Conservation (phyloP, 2,797 vertebrate species). For the Pteropus rufus region DNA sequence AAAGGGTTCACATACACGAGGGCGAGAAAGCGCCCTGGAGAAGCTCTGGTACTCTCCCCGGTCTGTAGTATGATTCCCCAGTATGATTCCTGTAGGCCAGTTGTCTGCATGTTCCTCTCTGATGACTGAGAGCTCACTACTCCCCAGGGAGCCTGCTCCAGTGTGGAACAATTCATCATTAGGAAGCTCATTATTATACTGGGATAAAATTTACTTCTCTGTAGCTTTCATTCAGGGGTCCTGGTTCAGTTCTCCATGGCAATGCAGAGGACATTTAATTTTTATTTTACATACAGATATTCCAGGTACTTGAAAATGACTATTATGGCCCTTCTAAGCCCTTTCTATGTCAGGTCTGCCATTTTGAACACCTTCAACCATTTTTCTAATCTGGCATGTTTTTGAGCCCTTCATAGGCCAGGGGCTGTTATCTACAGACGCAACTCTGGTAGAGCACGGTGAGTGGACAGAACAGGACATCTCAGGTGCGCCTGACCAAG, state of each 20-base stretch:
- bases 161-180: background rate
- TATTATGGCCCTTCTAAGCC: background rate
- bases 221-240: background rate
- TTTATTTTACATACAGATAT: background rate
- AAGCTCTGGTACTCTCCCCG: background rate
- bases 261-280: background rate
- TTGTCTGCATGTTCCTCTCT: background rate
- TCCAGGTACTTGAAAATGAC: background rate
- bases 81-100: background rate
- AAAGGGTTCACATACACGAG: background rate
- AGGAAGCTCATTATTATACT: background rate
- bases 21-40: background rate
- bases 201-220: background rate
- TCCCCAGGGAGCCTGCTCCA: background rate
- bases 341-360: background rate
- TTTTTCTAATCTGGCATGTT: background rate
- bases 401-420: background rate
- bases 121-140: background rate
- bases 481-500: background rate
- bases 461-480: background rate
- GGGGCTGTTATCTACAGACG: background rate
- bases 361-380: background rate
- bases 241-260: background rate
- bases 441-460: background rate
- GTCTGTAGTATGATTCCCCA: too few species aligned